Percentiles rank a stretch among this genome's conserved stretches.
phyloP scores from a whole-genome alignment of 2,797 vertebrate genomes.

The Arctocebus calabarensis region DNA sequence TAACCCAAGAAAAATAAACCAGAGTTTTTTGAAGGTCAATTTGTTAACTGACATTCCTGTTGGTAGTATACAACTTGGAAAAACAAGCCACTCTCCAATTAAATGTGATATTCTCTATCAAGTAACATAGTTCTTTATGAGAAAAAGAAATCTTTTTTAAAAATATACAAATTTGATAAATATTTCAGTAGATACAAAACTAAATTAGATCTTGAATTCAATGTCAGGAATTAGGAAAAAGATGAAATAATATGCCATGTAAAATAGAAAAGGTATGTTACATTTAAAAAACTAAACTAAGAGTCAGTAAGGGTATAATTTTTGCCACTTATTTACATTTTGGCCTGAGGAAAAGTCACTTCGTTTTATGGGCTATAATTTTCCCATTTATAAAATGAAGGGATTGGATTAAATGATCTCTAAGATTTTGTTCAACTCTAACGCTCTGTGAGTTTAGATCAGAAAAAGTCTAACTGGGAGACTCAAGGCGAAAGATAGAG shows the following conservation, averaged over 20 bases:
- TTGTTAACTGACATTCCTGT: not conserved
- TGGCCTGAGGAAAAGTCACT: not conserved
- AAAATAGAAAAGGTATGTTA: not conserved
- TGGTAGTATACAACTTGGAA: not conserved
- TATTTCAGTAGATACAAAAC: slow-evolving; percentile 50
- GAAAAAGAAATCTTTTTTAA: not conserved
- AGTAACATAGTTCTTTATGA: slow-evolving; percentile 29
- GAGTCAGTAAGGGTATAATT: not conserved
- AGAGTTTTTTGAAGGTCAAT: not conserved
- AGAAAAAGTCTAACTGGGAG: slow-evolving; percentile 29
- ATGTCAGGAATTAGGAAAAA: not conserved
- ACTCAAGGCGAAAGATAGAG: not conserved
- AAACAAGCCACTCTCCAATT: slow-evolving; percentile 11
- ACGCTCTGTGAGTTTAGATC: not conserved
- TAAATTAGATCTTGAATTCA: not conserved
- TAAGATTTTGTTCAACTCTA: slow-evolving; percentile 44
- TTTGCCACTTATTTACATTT: slow-evolving; percentile 1
- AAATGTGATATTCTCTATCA: not conserved
- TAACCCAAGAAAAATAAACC: not conserved
- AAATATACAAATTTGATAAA: slow-evolving; percentile 15
- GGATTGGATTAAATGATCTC: not conserved
- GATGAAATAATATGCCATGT: not conserved
- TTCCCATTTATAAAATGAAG: slow-evolving; percentile 2
- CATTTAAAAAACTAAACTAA: slow-evolving; percentile 6
- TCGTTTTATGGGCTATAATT: slow-evolving; percentile 6